Percentiles rank a stretch among this genome's conserved stretches.
phyloP scores from a whole-genome alignment of 2,888 invertebrate species.

The Drosophila merina region DNA sequence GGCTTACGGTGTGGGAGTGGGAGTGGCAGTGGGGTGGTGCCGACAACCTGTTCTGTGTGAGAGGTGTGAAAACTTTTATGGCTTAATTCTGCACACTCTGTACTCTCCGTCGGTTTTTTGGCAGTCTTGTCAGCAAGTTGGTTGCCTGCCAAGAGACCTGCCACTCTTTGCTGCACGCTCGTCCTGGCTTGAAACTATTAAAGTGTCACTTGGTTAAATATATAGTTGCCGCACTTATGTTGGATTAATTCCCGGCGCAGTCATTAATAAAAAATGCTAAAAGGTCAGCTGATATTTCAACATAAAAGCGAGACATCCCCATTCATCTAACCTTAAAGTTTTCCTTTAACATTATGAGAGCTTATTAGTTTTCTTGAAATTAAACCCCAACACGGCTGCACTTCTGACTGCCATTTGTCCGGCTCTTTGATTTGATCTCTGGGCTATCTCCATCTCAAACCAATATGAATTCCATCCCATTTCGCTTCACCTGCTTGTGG shows the following conservation, averaged over 20 bases:
- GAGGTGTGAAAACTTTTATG: conserved; percentile 58
- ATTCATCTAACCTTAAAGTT: no score
- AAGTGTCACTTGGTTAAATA: conserved; percentile 39
- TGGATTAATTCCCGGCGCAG: conserved; percentile 9
- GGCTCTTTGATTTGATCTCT: conserved; percentile 43
- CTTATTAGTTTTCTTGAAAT: neutral
- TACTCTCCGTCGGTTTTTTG: conserved; percentile 37
- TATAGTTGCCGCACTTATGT: conserved; percentile 22
- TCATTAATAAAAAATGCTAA: neutral
- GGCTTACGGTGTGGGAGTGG: neutral
- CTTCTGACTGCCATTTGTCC: conserved; percentile 21
- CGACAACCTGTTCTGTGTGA: conserved; percentile 33
- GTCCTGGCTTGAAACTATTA: conserved; percentile 64
- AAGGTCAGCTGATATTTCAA: neutral
- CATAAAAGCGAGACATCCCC: neutral
- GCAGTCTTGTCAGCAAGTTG: conserved; percentile 44
- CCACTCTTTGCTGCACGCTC: conserved; percentile 32
- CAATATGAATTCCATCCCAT: conserved; percentile 1
- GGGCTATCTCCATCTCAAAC: conserved; percentile 12
- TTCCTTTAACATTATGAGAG: neutral
- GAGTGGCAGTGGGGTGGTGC: neutral
- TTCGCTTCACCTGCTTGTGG: neutral
- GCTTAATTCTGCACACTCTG: conserved; percentile 46
- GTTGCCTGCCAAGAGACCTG: conserved; percentile 37
- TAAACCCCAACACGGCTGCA: neutral